These are phyloP conservation scores for Plectus sambesii DNA, from an alignment of 1,140 invertebrate species.

Conservation along the genomic window DNA sequence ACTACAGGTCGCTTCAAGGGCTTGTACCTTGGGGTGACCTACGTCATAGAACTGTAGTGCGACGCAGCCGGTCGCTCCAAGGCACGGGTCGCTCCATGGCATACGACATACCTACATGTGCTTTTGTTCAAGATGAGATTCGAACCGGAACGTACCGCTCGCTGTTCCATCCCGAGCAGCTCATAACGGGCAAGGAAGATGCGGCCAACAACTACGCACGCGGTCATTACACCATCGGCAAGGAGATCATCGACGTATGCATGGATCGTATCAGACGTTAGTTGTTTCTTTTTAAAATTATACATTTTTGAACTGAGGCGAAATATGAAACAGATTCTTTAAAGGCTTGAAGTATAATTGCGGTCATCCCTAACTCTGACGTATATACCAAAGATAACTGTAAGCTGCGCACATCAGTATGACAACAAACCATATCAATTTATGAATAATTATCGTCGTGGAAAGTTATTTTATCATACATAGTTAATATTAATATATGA, in stretches of 20 bases:
- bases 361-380: constrained; percentile 78
- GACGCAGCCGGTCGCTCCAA: no score
- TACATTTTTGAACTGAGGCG: constrained; percentile 65
- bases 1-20: no score
- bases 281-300: constrained; percentile 65
- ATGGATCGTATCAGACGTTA: constrained; percentile 45
- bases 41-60: no score
- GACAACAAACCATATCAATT: no score
- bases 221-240: constrained; percentile 50
- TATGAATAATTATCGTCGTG: no score
- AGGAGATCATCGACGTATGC: constrained; percentile 49
- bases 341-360: constrained; percentile 67
- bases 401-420: no score
- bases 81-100: no score
- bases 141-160: constrained; percentile 42
- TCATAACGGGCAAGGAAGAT: constrained; percentile 56
- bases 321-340: constrained; percentile 65
- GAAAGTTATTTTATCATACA: no score
- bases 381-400: constrained; percentile 76
- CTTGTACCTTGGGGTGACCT: constrained; percentile 26
- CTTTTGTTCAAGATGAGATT: constrained; percentile 47
- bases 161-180: constrained; percentile 49
- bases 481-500: no score
- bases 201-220: constrained; percentile 50
- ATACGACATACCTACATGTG: constrained; percentile 44